Evolutionary conservation across 2,797 vertebrate genomes (phyloP), one percentile per base, ranked within the genome.

Genomic region (Spheniscus humboldti): DNA sequence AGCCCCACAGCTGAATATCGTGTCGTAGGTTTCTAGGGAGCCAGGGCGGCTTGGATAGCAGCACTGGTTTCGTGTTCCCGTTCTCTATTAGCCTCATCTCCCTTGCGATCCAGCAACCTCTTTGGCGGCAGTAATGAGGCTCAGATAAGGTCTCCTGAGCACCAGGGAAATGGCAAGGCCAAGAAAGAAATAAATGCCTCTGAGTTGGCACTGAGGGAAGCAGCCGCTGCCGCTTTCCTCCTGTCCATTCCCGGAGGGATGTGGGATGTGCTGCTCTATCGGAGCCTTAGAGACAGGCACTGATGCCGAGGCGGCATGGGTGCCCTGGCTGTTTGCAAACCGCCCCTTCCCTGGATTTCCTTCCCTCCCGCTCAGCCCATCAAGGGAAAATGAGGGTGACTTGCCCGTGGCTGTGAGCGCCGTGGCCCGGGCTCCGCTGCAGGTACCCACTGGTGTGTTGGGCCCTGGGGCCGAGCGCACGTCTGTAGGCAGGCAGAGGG

Each of bases 231-330:
- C 2, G 0, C 41, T 72, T 79, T 23, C 25, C n/a, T 62, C 30
- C 73, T 64, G 18, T 13, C 17, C 3, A 0, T 90, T 56, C 78
- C 63, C 3, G 0, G 20, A 71, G 50, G 77, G 71, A 50, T 79
- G 64, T 2, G 15, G 57, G 53, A 18, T 27, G 2, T 50, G 37
- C 64, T 87, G 59, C 52, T 52, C n/a, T 55, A 0, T 28, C 10
- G 5, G 55, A 93, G 33, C 59, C 63, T 67, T 45, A 19, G 57
- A 33, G 48, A 22, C 4, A 8, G 31, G 48, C 60, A 5, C 16
- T 11, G 72, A 19, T 63, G 69, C 64, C 0, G 0, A 18, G 18
- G 52, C 3, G 7, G 31, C 0, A 0, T 18, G 48, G n/a, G 45
- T 77, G 45, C 47, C 48, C 17, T 68, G 84, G 43, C 50, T 86